Evolutionary conservation across 2,888 invertebrate species (phyloP), one percentile per base, ranked within the genome.

Genomic region (Ceraclea dissimilis): DNA sequence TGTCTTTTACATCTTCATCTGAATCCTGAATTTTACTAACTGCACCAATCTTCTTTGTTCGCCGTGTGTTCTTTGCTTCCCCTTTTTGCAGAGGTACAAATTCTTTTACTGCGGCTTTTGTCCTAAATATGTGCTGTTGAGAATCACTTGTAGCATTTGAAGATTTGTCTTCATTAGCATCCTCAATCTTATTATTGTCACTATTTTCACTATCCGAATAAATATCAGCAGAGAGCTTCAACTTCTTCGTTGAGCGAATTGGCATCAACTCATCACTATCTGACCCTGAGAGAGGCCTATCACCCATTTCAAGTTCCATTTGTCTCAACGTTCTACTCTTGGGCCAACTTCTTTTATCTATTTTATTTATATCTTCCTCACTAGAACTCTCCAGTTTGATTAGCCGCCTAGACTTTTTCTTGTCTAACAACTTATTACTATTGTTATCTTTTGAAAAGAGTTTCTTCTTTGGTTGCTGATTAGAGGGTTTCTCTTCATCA

Each of bases 21-120:
- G 72, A 71, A 44, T 71, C 71, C 17, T 20, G 55, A 49, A 51
- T 51, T 64, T 75, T 74, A 33, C 74, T 75, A 68, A 74, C 75
- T 62, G 62, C 48, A 59, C 71, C 73, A n/a, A 71, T 68, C 64
- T 75, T 75, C 64, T 73, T 75, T 19, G 72, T 20, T 33, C 63
- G 72, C n/a, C 54, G 26, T 17, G 70, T 69, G 63, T 66, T 67
- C 72, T 72, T 68, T 70, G 70, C 63, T 70, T 74, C 61, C 70
- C 67, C 64, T 73, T 65, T 66, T 46, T 67, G 76, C 34, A 71
- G 69, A 13, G 80, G 77, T 46, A 86, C 81, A 67, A 91, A 91
- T 68, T 90, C 89, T 71, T 92, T 92, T 70, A 90, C 85, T 10
- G 90, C 88, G 16, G 87, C 90, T 74, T 92, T 92, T 13, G 90